A percentile compares a stretch with the other conserved stretches of the same genome.
Conservation (phyloP, 2,797 vertebrate species). For the Clarias laeviceps region DNA sequence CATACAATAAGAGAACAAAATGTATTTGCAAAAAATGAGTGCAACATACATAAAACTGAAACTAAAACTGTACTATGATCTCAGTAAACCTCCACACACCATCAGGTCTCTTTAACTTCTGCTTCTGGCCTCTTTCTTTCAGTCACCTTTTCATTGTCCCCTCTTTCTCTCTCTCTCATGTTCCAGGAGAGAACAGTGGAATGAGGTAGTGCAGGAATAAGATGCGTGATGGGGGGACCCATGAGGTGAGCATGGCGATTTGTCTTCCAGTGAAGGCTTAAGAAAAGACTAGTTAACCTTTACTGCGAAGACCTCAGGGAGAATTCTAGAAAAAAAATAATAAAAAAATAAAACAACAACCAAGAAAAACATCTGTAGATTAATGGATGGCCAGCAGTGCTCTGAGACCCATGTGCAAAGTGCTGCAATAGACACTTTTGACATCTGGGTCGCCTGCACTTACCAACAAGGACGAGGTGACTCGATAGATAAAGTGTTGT, state of each 20-base stretch:
- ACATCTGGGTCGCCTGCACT: conserved; percentile 58
- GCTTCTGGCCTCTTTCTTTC: conserved; percentile 39
- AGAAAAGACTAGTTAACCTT: conserved; percentile 86
- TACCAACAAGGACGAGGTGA: conserved; percentile 42
- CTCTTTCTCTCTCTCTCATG: neutral
- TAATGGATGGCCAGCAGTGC: conserved; percentile 51
- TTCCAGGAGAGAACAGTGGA: conserved; percentile 29
- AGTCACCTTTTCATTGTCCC: conserved; percentile 26
- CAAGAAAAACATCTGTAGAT: conserved; percentile 56
- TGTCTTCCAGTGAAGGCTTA: conserved; percentile 83
- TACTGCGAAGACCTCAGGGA: conserved; percentile 73
- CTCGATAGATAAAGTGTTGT: neutral
- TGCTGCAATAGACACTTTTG: conserved; percentile 57
- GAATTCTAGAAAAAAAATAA: conserved; percentile 57
- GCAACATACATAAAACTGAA: neutral
- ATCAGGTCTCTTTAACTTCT: conserved; percentile 1
- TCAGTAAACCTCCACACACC: conserved; percentile 1
- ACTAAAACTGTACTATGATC: conserved; percentile 9
- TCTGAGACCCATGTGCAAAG: conserved; percentile 49
- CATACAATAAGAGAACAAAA: neutral
- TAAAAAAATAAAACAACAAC: conserved; percentile 39
- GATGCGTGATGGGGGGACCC: conserved; percentile 68
- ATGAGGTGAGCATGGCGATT: conserved; percentile 78
- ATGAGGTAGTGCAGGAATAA: conserved; percentile 60
- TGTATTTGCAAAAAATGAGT: neutral